Base-by-base conservation (phyloP, 2,113 vertebrate genomes). In the Bubo bubo region DNA sequence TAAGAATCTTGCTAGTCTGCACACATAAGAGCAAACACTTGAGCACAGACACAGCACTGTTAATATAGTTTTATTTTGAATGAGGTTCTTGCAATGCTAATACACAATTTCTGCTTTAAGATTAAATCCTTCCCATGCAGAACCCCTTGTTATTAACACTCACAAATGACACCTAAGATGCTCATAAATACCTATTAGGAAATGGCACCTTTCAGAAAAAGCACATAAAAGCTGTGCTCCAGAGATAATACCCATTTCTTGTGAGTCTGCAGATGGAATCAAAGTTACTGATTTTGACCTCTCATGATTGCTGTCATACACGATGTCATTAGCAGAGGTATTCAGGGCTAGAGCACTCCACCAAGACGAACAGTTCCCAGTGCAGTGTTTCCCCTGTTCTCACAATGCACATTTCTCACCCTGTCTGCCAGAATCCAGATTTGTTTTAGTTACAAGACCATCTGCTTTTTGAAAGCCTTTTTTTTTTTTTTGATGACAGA, bases 371-470 rank as follows among this genome's bases (percentile, higher is more conserved):
- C 39, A 47, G 73, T 58, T 93, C 84, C 62, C 81, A 73, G 63
- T 49, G 59, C 80, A 87, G 58, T 23, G 17, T 32, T 94, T 79
- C 49, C 67, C 66, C 59, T 45, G 15, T 74, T 76, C 89, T 94
- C 91, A 87, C 30, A 81, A 81, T 1, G 4, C 71, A 55, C 19
- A 83, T 76, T 96, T 91, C 91, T 95, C 93, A 95, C 84, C 63
- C 91, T 73, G 53, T 76, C 94, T 97, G 94, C 89, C 94, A 97
- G 94, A 87, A 94, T 89, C 74, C 95, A 93, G 91, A 97, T 95
- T 96, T 95, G 93, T 93, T 96, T 95, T 86, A 90, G 70, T 86
- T 95, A 95, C 77, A 83, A 89, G 85, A 96, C 96, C 96, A 95
- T 96, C 93, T 97, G 93, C 58, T 94, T 94, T 94, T 79, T 94